Base-by-base conservation (phyloP, 2,113 vertebrate genomes). In the Lampris incognitus region DNA sequence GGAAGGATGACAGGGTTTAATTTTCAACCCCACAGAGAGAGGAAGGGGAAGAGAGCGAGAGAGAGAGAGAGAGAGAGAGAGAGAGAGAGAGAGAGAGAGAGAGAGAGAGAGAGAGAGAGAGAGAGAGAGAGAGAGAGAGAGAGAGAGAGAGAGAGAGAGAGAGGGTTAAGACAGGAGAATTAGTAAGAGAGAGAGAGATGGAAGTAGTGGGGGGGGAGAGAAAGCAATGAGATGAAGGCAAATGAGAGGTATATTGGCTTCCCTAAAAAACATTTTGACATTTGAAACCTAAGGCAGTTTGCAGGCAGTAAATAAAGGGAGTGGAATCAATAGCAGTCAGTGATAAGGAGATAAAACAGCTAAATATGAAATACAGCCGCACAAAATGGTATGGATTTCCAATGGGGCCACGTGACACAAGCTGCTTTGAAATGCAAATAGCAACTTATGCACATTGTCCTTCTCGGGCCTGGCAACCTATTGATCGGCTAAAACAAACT, bases 321-420 rank as follows among this genome's bases (percentile, higher is more conserved):
- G 42, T 49, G 48, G 81, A 89, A 95, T 95, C 95, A 90, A 95
- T 95, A 94, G 81, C 86, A 91, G 93, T 91, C 93, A 94, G 91
- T 91, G 90, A 92, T 91, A 89, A 91, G 87, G 90, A 92, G 92
- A 87, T 92, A 92, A 92, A 92, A 91, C 85, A 91, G 84, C 92
- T 94, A 94, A 93, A 90, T 93, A 93, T 94, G 92, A 94, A 94
- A 94, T 94, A 94, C 92, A 91, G 91, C 91, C 75, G 81, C 91
- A 93, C 94, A 94, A 94, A 95, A 94, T 91, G 92, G 90, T 95
- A 95, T 94, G 87, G 94, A 95, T 95, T 95, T 94, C 93, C 91
- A 91, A 94, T 94, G 89, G 84, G 89, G 86, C 85, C 88, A 91
- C 87, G 88, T 94, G 92, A 94, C 88, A 92, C 86, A 70, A 77